A percentile compares a stretch with the other conserved stretches of the same genome.
Evolutionary conservation across 2,888 invertebrate genomes (phyloP).

Genomic region (Sesamia inferens): DNA sequence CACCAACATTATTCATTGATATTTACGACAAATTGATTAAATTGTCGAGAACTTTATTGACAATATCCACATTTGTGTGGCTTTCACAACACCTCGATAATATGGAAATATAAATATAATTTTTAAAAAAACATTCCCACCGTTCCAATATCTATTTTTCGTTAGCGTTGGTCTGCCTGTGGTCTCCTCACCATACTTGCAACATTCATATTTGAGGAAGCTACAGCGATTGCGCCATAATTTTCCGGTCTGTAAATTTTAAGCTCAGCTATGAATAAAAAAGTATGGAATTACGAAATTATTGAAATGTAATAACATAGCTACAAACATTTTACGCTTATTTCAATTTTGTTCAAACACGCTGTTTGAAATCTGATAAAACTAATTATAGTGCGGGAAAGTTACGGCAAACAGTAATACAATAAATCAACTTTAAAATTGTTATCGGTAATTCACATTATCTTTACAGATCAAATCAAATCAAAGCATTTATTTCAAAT

Average conservation of each 20-base stretch:
- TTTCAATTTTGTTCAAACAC: conserved; percentile 55
- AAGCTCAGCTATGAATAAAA: conserved; percentile 45
- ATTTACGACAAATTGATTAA: conserved; percentile 13
- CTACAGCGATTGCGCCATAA: conserved; percentile 54
- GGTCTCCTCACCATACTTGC: conserved; percentile 37
- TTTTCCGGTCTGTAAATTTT: conserved; percentile 66
- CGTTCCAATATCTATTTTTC: conserved; percentile 41
- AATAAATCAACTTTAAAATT: conserved; percentile 58
- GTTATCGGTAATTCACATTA: conserved; percentile 60
- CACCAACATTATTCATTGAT: conserved; percentile 53
- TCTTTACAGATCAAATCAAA: no score
- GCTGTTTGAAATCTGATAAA: conserved; percentile 57
- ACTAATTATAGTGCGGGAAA: conserved; percentile 59
- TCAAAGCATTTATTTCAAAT: no score
- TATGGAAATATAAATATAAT: conserved; percentile 41
- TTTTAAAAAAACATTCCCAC: conserved; percentile 50
- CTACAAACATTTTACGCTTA: conserved; percentile 45
- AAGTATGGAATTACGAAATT: conserved; percentile 58
- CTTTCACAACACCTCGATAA: conserved; percentile 19
- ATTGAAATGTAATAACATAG: conserved; percentile 64
- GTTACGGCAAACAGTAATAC: conserved; percentile 47
- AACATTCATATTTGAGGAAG: conserved; percentile 51
- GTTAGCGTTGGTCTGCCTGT: conserved; percentile 31
- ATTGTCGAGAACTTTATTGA: conserved; percentile 11
- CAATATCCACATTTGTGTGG: conserved; percentile 1